Percentiles rank a stretch among this genome's conserved stretches.
Evolutionary conservation across 2,888 invertebrate species (phyloP).

Genomic region (Mantis religiosa): DNA sequence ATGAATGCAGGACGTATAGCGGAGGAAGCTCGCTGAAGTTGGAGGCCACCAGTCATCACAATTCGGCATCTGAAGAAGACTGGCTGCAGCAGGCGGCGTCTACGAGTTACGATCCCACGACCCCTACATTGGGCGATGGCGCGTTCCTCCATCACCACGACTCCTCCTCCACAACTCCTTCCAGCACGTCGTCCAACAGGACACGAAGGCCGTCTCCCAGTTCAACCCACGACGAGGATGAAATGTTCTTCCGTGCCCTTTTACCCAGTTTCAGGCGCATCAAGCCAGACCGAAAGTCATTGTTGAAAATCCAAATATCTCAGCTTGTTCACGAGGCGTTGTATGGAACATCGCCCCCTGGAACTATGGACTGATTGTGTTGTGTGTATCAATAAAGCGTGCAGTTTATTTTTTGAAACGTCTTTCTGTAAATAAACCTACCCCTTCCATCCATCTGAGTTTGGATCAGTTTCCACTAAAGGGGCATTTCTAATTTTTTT

Average conservation of each 20-base stretch:
- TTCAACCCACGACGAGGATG: background rate
- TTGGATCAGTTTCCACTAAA: too few species aligned
- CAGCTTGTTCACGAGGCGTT: background rate
- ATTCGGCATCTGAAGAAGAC: background rate
- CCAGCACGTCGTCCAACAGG: background rate
- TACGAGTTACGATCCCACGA: background rate
- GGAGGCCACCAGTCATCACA: background rate
- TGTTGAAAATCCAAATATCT: background rate
- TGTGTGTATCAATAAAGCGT: too few species aligned
- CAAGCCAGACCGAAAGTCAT: slow-evolving; percentile 18
- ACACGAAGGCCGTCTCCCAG: background rate
- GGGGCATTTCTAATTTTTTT: too few species aligned
- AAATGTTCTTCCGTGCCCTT: background rate
- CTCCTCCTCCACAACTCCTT: background rate
- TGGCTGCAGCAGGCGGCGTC: background rate
- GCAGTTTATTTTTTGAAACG: too few species aligned
- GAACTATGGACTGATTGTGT: background rate
- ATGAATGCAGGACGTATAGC: background rate
- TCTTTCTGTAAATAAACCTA: too few species aligned
- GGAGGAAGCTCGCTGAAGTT: background rate
- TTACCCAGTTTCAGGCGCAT: background rate
- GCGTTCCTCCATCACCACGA: background rate
- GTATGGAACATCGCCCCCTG: background rate
- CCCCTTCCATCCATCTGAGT: too few species aligned
- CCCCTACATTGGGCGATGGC: background rate